Evolutionary conservation across 92 coral and sea anemone genomes (phyloP), one percentile per base, ranked within the genome.

Genomic region (Blastomussa wellsi): DNA sequence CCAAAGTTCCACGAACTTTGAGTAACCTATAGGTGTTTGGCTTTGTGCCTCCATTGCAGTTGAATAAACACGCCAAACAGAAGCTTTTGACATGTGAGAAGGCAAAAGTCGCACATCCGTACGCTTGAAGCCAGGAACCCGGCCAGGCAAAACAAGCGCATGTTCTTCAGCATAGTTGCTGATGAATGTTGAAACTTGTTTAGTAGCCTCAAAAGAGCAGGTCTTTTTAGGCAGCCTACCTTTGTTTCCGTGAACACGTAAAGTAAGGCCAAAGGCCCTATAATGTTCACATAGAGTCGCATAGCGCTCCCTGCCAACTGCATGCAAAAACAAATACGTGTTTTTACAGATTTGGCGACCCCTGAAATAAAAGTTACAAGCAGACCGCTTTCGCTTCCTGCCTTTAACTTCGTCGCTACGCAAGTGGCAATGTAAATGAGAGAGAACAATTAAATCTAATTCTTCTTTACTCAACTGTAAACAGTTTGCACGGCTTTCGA

Each of bases 141-240:
- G 86, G 48, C 92, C 92, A 11, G 89, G 92, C 74, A 89, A 79
- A 32, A 85, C 33, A 66, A 89, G 86, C 24, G 92, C 89, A 55
- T 89, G 87, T 65, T 89, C 79, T 80, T 89, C 92, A 37, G 89
- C 87, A 36, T 49, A 31, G 86, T 89, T 89, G 29, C 31, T 36
- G 20, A 89, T 80, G 52, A 89, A 89, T 59, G 74, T 85, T 3
- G 84, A 51, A 73, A 85, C 92, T 29, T 74, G 47, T 69, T 51
- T 51, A 51, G 57, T n/a, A n/a, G n/a, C n/a, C n/a, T n/a, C n/a
- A n/a, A n/a, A n/a, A n/a, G n/a, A n/a, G n/a, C n/a, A n/a, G n/a
- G n/a, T n/a, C n/a, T n/a, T n/a, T n/a, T n/a, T n/a, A n/a, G n/a
- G n/a, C n/a, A n/a, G n/a, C n/a, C n/a, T n/a, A n/a, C n/a, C n/a